These are phyloP conservation scores for Orthosia incerta DNA, from an alignment of 2,888 invertebrate genomes.

Conservation along the genomic window DNA sequence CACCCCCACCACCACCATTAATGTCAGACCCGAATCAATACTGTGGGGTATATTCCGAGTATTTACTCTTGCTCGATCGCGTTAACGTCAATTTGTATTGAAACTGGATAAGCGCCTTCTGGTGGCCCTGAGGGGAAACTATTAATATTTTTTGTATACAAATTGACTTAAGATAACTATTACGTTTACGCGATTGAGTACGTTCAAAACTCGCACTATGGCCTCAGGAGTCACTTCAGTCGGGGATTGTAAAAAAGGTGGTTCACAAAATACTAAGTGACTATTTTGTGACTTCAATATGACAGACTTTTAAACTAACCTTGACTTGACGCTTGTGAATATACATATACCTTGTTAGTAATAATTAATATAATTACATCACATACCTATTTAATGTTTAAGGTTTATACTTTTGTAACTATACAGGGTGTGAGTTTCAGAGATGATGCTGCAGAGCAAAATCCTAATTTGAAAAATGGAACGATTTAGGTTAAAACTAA, in stretches of 20 bases:
- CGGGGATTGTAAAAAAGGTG: not conserved
- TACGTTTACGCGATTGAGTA: no score
- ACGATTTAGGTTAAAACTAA: not conserved
- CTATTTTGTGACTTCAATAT: slow-evolving; percentile 39
- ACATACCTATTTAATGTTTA: slow-evolving; percentile 23
- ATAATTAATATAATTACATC: slow-evolving; percentile 37
- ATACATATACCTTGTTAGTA: slow-evolving; percentile 7
- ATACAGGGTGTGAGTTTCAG: slow-evolving; percentile 13
- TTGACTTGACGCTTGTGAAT: slow-evolving; percentile 29
- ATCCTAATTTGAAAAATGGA: not conserved
- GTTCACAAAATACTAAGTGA: slow-evolving; percentile 15
- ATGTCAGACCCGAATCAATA: not conserved
- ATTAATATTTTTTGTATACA: no score
- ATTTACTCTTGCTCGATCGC: no score
- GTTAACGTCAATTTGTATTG: no score
- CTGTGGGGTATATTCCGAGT: not conserved
- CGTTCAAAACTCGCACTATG: no score
- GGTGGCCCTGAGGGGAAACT: no score
- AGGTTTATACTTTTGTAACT: not conserved
- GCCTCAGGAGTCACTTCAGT: not conserved
- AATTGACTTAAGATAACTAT: no score
- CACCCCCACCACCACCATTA: slow-evolving; percentile 5
- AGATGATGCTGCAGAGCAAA: slow-evolving; percentile 9
- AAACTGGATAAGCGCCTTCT: no score
- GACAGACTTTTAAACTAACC: slow-evolving; percentile 2